These are phyloP conservation scores for Trichomalopsis sarcophagae DNA, from an alignment of 1,140 invertebrate genomes.

Conservation along the genomic window DNA sequence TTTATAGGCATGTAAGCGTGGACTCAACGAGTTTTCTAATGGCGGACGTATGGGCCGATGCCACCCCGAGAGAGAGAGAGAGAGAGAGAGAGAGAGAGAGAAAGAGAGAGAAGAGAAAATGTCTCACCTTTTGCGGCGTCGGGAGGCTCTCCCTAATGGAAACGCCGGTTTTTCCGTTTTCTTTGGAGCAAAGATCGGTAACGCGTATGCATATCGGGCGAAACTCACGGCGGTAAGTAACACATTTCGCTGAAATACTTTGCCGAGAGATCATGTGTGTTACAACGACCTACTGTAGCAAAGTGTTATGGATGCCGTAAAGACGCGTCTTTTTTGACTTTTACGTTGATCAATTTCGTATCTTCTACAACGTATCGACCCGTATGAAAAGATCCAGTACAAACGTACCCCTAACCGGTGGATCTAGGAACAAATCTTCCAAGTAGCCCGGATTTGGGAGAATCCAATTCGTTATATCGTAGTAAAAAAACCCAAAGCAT, in stretches of 20 bases:
- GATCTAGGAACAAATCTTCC: too few species aligned
- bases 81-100: background rate
- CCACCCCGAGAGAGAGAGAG: background rate
- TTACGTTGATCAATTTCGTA: too few species aligned
- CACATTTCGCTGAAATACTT: conserved; percentile 27
- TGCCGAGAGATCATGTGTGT: background rate
- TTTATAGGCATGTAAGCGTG: background rate
- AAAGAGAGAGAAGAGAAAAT: conserved; percentile 14
- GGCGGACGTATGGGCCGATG: background rate
- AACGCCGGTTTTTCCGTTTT: background rate
- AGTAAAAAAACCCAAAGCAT: too few species aligned
- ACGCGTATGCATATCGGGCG: background rate
- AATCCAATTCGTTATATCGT: too few species aligned
- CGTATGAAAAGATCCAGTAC: background rate
- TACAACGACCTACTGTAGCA: background rate
- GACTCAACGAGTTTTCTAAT: conserved; percentile 27
- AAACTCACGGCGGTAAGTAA: background rate
- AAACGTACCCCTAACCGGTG: background rate
- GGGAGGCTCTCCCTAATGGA: background rate
- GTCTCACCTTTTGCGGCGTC: conserved; percentile 27
- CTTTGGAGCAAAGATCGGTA: background rate
- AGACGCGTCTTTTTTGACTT: too few species aligned
- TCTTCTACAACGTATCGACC: background rate
- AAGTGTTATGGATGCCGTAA: too few species aligned
- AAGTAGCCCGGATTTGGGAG: too few species aligned